phyloP scores from a whole-genome alignment of 1,140 invertebrate genomes.

The Drosophila athabasca region DNA sequence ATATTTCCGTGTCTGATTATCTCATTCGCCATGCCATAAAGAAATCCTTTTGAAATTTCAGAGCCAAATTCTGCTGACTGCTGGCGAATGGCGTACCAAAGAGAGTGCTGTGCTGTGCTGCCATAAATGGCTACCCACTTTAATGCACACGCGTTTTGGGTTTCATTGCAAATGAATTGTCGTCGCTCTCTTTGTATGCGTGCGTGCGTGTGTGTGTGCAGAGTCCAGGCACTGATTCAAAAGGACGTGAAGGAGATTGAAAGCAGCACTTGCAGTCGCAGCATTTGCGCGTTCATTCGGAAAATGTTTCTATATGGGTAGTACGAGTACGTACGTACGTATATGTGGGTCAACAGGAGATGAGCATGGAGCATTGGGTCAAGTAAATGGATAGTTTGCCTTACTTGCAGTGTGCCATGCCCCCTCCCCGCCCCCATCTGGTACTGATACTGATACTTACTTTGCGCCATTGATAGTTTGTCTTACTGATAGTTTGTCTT shows the following conservation, averaged over 20 bases:
- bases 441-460: too few relatives aligned
- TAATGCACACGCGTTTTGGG: slow-evolving; percentile 66
- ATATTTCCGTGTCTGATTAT: background rate
- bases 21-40: background rate
- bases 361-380: slow-evolving; percentile 36
- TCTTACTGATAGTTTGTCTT: slow-evolving; percentile 29
- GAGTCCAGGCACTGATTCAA: too few relatives aligned
- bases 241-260: too few relatives aligned
- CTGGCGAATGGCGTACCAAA: background rate
- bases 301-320: slow-evolving; percentile 11
- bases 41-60: slow-evolving; percentile 14
- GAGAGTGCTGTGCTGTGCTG: slow-evolving; percentile 6
- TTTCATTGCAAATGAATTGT: slow-evolving; percentile 66
- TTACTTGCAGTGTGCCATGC: background rate
- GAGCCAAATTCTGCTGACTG: slow-evolving; percentile 3
- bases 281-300: slow-evolving; percentile 25
- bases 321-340: slow-evolving; percentile 18
- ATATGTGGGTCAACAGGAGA: slow-evolving; percentile 43
- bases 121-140: slow-evolving; percentile 48
- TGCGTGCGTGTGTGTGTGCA: slow-evolving; percentile 24
- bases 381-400: slow-evolving; percentile 39
- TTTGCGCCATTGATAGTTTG: slow-evolving; percentile 38
- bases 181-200: slow-evolving; percentile 1
- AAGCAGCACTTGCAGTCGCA: slow-evolving; percentile 18
- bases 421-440: too few relatives aligned